phyloP scores from a whole-genome alignment of 2,797 vertebrate species.

The Coracias cyanogaster region DNA sequence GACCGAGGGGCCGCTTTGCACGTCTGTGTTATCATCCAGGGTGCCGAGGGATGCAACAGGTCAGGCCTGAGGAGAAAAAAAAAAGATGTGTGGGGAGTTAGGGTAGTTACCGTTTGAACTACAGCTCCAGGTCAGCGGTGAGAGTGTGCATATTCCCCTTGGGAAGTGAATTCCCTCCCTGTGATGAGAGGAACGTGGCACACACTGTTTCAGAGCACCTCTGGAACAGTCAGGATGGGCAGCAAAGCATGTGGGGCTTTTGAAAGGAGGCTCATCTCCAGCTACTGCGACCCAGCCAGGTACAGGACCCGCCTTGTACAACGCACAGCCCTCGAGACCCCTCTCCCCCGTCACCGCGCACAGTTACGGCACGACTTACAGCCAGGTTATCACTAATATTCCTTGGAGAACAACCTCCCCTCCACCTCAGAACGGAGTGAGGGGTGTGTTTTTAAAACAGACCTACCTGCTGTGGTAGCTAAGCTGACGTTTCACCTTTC shows the following conservation, averaged over 20 bases:
- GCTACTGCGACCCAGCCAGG: neutral
- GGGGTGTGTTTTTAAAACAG: neutral
- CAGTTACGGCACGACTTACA: neutral
- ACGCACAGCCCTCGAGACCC: fast-evolving
- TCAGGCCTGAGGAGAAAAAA: neutral
- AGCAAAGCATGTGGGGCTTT: neutral
- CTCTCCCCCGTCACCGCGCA: neutral
- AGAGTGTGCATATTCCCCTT: neutral
- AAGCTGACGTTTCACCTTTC: neutral
- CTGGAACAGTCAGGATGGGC: fast-evolving
- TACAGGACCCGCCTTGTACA: fast-evolving
- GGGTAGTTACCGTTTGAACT: neutral
- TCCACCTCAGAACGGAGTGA: neutral
- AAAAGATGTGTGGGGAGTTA: neutral
- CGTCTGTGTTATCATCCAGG: neutral
- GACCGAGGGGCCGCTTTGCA: neutral
- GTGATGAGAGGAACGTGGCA: fast-evolving
- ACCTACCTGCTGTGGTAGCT: neutral
- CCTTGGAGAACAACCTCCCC: neutral
- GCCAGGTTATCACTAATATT: neutral
- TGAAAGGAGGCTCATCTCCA: neutral
- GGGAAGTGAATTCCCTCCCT: neutral
- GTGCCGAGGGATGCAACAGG: neutral
- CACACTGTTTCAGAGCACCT: neutral
- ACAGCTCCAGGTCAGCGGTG: neutral